Base-by-base conservation (phyloP, 2,113 vertebrate species). In the Xiphophorus couchianus region DNA sequence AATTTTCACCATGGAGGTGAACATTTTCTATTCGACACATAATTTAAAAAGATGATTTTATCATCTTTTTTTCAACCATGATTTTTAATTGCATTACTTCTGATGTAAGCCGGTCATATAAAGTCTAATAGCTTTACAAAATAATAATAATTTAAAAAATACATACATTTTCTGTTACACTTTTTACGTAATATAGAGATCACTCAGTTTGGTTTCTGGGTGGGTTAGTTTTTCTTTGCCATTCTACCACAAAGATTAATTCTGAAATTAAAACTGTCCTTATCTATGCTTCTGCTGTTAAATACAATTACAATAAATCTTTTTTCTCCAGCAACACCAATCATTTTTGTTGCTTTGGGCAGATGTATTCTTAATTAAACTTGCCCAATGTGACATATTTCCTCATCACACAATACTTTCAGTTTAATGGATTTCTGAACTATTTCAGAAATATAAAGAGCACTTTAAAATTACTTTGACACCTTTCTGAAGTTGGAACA, bases 301-400 rank as follows among this genome's bases (percentile, higher is more conserved):
- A 78, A 67, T 71, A 66, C 77, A 82, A 72, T 66, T 68, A 33
- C 83, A 88, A 84, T 28, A 71, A 64, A 77, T 71, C 84, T 81
- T 71, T 76, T 68, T 77, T 71, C 77, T 3, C 25, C 27, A 12
- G 11, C 13, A 62, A 66, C 48, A 54, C 78, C 77, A 80, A 77
- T 67, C 63, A 76, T 86, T 88, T 82, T 83, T 80, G 66, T 69
- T 77, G 81, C 83, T 83, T 81, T 10, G 73, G 80, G 85, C 86
- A 85, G 85, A 85, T 91, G 80, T 86, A 77, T 87, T 83, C 91
- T 91, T 91, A 91, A 91, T 89, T 91, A 77, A 88, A 89, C 90
- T 78, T 82, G 82, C 85, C 85, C 84, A 76, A 37, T 86, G 70
- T 86, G 76, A 90, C 86, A 81, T 69, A 42, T 80, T 91, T 89